phyloP scores from a whole-genome alignment of 2,888 invertebrate genomes.

The Entomobrya multifasciata region DNA sequence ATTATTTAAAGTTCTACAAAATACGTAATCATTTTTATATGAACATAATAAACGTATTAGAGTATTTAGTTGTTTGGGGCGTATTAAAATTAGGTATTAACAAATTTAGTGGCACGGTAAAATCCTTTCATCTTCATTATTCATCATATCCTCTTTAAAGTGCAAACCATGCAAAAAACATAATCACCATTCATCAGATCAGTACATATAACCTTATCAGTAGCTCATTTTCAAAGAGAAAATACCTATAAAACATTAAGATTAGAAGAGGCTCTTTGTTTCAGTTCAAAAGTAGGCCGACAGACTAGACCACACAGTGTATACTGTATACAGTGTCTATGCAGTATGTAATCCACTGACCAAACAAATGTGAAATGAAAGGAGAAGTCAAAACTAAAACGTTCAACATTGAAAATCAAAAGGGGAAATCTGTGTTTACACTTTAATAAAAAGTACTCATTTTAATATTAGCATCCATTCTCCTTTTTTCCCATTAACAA shows the following conservation, averaged over 20 bases:
- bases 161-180: too few species aligned
- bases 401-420: background rate
- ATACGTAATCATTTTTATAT: too few species aligned
- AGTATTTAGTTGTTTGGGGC: too few species aligned
- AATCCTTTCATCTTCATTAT: background rate
- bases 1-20: too few species aligned
- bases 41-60: too few species aligned
- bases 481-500: too few species aligned
- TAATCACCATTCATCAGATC: background rate
- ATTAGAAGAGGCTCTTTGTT: background rate
- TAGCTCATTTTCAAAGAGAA: background rate
- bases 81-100: background rate
- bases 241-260: background rate
- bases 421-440: slow-evolving; percentile 48
- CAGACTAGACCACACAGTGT: background rate
- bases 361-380: too few species aligned
- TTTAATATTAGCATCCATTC: too few species aligned
- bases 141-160: too few species aligned
- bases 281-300: slow-evolving; percentile 35
- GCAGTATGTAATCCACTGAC: background rate
- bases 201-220: background rate
- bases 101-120: background rate
- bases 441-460: background rate
- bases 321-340: background rate
- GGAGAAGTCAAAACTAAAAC: too few species aligned